phyloP scores from a whole-genome alignment of 30 jellyfish, hydroid and myxozoan species.

The Hydractinia symbiolongicarpus region DNA sequence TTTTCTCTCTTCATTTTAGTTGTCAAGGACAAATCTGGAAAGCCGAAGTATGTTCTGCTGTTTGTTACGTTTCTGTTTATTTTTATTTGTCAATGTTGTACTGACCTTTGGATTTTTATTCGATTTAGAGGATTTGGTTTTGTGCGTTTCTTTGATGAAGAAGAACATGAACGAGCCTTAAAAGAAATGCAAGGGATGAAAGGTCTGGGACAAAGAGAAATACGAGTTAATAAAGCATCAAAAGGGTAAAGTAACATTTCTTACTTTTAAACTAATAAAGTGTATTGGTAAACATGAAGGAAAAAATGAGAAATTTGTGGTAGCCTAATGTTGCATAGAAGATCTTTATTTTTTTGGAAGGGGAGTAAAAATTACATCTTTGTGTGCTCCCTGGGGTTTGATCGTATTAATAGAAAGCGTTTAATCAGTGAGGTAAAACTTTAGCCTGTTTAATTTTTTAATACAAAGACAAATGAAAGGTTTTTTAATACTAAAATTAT shows the following conservation, averaged over 20 bases:
- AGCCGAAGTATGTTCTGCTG: constrained; percentile 51
- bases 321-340: background rate
- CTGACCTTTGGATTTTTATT: background rate
- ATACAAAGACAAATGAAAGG: too few relatives aligned
- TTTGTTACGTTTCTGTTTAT: background rate
- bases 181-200: constrained; percentile 78
- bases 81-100: background rate
- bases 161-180: constrained; percentile 62
- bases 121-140: constrained; percentile 77
- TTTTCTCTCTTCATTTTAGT: constrained; percentile 24
- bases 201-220: constrained; percentile 74
- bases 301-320: background rate
- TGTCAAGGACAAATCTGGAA: constrained; percentile 64
- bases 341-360: too few relatives aligned
- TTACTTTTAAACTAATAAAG: background rate
- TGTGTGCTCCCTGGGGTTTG: too few relatives aligned
- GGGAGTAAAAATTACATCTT: too few relatives aligned
- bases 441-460: too few relatives aligned
- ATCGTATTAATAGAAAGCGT: too few relatives aligned
- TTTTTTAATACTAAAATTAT: too few relatives aligned
- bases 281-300: background rate
- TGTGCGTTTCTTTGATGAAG: constrained; percentile 83
- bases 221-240: constrained; percentile 68
- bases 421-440: too few relatives aligned
- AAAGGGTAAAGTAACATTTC: constrained; percentile 17